These are phyloP conservation scores for Geotrupes spiniger DNA, from an alignment of 2,888 invertebrate species.

Conservation along the genomic window DNA sequence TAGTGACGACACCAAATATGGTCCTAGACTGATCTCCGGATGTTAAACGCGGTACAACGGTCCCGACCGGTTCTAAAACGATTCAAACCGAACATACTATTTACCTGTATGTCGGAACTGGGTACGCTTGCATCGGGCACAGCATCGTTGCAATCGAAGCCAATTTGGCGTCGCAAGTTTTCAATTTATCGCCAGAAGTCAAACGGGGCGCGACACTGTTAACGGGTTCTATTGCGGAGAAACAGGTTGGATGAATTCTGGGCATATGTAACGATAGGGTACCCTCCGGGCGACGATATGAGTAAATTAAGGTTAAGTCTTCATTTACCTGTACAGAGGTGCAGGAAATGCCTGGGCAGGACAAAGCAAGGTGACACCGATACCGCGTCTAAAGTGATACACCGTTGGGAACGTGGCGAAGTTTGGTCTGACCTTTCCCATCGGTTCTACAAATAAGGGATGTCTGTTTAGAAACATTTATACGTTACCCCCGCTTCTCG, in stretches of 20 bases:
- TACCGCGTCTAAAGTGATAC: constrained; percentile 41
- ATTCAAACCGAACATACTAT: background rate
- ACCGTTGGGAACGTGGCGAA: constrained; percentile 49
- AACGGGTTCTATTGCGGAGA: constrained; percentile 51
- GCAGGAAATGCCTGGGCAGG: constrained; percentile 56
- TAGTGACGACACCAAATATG: constrained; percentile 32
- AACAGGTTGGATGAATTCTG: background rate
- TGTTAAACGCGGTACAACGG: constrained; percentile 53
- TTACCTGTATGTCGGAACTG: constrained; percentile 59
- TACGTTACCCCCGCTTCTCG: constrained; percentile 9
- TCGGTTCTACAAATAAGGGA: constrained; percentile 46
- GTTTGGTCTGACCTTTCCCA: constrained; percentile 55
- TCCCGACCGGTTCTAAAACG: constrained; percentile 57
- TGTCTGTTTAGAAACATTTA: constrained; percentile 11
- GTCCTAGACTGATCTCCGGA: constrained; percentile 36
- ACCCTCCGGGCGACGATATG: no score
- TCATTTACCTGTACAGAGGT: constrained; percentile 49
- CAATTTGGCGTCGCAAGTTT: constrained; percentile 33
- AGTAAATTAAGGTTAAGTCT: background rate
- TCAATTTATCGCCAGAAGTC: constrained; percentile 35
- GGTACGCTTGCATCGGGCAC: constrained; percentile 72
- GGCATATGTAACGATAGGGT: constrained; percentile 11
- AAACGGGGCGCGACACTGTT: constrained; percentile 56
- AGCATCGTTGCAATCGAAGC: constrained; percentile 57
- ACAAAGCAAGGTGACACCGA: constrained; percentile 49